These are phyloP conservation scores for Sebastes flavidus DNA, from an alignment of 2,797 vertebrate species.

Conservation along the genomic window DNA sequence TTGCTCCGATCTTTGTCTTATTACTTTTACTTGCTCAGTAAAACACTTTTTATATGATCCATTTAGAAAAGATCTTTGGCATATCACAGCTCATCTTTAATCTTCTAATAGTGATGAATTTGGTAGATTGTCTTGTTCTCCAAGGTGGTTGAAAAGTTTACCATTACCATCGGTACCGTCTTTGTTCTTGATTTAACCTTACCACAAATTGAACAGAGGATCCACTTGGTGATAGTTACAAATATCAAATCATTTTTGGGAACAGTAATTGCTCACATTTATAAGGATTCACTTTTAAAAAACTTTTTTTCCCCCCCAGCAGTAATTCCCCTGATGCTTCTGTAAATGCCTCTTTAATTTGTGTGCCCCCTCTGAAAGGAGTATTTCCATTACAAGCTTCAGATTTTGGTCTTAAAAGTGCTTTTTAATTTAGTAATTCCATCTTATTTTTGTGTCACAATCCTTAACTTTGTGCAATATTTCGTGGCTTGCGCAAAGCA, in stretches of 20 bases:
- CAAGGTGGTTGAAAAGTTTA: not conserved
- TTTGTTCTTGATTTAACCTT: not conserved
- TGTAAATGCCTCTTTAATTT: not conserved
- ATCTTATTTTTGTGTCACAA: constrained; percentile 39
- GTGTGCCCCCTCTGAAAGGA: not conserved
- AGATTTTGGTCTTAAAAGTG: constrained; percentile 50
- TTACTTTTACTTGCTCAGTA: not conserved
- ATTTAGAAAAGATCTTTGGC: not conserved
- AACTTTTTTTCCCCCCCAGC: not conserved
- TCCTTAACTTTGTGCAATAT: constrained; percentile 72
- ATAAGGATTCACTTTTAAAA: not conserved
- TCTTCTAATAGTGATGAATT: not conserved
- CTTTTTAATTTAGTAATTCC: constrained; percentile 34
- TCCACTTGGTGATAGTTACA: not conserved
- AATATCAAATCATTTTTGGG: not conserved
- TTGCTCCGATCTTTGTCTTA: not conserved
- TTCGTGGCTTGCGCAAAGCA: constrained; percentile 55
- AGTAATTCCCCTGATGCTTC: not conserved
- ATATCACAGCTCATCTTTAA: not conserved
- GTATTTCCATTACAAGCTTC: constrained; percentile 6
- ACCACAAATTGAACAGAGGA: not conserved
- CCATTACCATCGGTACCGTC: not conserved
- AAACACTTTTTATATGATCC: not conserved
- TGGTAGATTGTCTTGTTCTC: not conserved
- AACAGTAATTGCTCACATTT: not conserved